These are phyloP conservation scores for Trissolcus brochymenae DNA, from an alignment of 2,888 invertebrate genomes.

Conservation along the genomic window DNA sequence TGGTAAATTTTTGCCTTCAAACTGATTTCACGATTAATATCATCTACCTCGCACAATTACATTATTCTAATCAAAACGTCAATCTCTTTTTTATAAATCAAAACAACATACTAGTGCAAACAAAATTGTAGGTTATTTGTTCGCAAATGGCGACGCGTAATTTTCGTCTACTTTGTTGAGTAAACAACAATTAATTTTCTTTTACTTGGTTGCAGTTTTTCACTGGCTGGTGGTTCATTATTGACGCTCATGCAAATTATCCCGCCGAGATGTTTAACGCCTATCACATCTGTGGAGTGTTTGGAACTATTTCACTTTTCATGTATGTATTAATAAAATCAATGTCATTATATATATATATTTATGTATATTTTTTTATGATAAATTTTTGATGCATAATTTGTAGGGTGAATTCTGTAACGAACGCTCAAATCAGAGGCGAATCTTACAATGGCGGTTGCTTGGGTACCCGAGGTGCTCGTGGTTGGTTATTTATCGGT, in stretches of 20 bases:
- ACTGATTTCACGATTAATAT: not conserved
- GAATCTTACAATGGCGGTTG: constrained; percentile 91
- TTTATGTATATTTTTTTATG: constrained; percentile 6
- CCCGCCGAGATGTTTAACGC: constrained; percentile 84
- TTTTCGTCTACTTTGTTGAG: not conserved
- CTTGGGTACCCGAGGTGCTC: constrained; percentile 90
- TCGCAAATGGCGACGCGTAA: not conserved
- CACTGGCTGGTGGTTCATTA: constrained; percentile 98
- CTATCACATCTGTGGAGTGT: constrained; percentile 95
- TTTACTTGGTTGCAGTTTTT: constrained; percentile 84
- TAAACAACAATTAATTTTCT: not conserved
- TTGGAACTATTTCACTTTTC: constrained; percentile 94
- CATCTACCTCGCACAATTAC: not conserved
- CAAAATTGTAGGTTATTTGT: not conserved
- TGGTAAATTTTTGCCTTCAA: constrained; percentile 80
- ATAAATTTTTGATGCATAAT: not conserved
- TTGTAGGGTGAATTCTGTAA: constrained; percentile 92
- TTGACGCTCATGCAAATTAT: constrained; percentile 92
- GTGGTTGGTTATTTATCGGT: constrained; percentile 96
- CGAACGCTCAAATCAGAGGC: constrained; percentile 93
- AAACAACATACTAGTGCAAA: too few relatives aligned
- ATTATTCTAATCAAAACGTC: not conserved
- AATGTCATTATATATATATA: not conserved
- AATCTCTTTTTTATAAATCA: not conserved
- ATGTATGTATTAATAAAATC: constrained; percentile 82